Base-by-base conservation (phyloP, 2,888 invertebrate species). In the Xylota segnis region DNA sequence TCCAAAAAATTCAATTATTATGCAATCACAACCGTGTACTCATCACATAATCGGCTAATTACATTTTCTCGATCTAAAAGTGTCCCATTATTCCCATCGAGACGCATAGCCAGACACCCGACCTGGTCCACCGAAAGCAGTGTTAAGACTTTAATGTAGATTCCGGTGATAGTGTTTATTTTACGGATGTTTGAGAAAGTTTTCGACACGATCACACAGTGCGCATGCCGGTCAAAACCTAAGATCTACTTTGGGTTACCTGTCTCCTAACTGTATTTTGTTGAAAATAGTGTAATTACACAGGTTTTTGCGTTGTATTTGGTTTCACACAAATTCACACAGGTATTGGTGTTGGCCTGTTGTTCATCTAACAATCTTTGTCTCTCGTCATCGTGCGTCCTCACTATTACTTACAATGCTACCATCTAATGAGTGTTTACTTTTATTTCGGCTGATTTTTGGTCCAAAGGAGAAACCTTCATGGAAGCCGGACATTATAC, bases 21-120 rank as follows among this genome's bases (percentile, higher is more conserved):
- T 72, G 78, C 61, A 83, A 83, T 45, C 61, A 68, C 47, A 23
- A 14, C 23, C 63, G 29, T 40, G 59, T 50, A 27, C 37, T 65
- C 71, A 76, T 78, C 83, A 78, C 78, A 78, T 83, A 83, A 83
- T 74, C 83, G 72, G 27, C 78, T 83, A 83, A 83, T 83, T 83
- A 72, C 72, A 61, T 61, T 63, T 74, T 78, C 47, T 47, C 37
- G 77, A 78, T 54, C 50, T 56, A 43, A 72, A 78, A 72, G 32
- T 83, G 83, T 83, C 78, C 83, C 78, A 83, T 83, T 83, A 72
- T 45, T 72, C 59, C 66, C 47, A 72, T 52, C 52, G 59, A 71
- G 76, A 52, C 50, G 23, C 23, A 63, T 40, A 27, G 29, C 27
- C 50, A 23, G 63, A 34, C 10, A 27, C 14, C 50, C n/a, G 16